Conservation (phyloP, 1,140 invertebrate species). For the Drosophila ficusphila region DNA sequence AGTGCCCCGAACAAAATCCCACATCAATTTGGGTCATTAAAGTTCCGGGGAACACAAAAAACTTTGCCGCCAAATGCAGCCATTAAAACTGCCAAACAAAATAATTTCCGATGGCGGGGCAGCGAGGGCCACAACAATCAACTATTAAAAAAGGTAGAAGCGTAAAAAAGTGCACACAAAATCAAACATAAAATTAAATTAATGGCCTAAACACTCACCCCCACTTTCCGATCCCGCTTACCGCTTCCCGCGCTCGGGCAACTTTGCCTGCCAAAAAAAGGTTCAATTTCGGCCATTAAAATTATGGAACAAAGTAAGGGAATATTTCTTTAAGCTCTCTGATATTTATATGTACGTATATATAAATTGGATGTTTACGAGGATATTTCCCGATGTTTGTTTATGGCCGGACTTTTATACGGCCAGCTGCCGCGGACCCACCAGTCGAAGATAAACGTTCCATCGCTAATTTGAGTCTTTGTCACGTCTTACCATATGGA, state of each 20-base stretch:
- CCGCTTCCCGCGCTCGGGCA: slow-evolving; percentile 5
- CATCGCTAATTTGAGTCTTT: slow-evolving; percentile 83
- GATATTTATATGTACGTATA: slow-evolving; percentile 41
- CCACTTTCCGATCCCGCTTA: no score
- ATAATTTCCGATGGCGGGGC: slow-evolving; percentile 34
- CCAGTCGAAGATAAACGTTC: slow-evolving; percentile 70
- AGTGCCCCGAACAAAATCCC: slow-evolving; percentile 48
- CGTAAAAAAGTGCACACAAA: slow-evolving; percentile 46
- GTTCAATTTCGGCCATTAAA: slow-evolving; percentile 73
- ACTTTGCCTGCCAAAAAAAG: slow-evolving; percentile 29
- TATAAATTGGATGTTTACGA: slow-evolving; percentile 69
- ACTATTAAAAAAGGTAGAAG: slow-evolving; percentile 64
- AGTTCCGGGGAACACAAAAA: slow-evolving; percentile 54
- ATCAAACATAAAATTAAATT: slow-evolving; percentile 83
- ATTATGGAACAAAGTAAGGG: slow-evolving; percentile 72
- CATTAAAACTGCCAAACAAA: slow-evolving; percentile 76
- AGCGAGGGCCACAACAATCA: slow-evolving; percentile 49
- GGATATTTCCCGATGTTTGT: slow-evolving; percentile 40
- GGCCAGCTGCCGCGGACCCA: slow-evolving; percentile 38
- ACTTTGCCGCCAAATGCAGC: slow-evolving; percentile 72
- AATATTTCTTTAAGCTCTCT: slow-evolving; percentile 37
- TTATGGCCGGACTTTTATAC: slow-evolving; percentile 75
- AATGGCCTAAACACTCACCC: slow-evolving; percentile 60
- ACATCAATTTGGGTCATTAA: slow-evolving; percentile 80
- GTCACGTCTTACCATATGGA: slow-evolving; percentile 84